phyloP scores from a whole-genome alignment of 2,113 vertebrate genomes.

The Camelus bactrianus region DNA sequence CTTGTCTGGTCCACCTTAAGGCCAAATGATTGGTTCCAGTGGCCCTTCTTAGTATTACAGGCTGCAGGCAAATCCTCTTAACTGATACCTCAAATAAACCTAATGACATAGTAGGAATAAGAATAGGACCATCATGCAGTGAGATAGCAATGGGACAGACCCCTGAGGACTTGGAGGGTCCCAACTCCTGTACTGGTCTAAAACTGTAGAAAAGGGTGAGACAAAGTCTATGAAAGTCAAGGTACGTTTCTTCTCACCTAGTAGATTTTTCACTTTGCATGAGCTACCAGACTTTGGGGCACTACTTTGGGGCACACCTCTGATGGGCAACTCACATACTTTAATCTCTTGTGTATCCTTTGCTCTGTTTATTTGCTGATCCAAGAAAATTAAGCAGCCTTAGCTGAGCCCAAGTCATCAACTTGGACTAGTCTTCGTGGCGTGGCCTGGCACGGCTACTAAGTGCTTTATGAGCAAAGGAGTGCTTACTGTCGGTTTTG shows the following conservation, averaged over 20 bases:
- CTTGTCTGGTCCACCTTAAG: neutral
- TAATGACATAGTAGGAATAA: neutral
- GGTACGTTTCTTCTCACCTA: neutral
- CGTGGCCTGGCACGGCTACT: neutral
- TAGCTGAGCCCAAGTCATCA: neutral
- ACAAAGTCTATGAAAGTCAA: too few relatives aligned
- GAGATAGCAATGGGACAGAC: neutral
- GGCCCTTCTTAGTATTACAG: neutral
- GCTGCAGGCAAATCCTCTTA: neutral
- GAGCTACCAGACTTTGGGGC: neutral
- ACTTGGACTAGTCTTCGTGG: neutral
- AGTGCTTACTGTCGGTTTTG: neutral
- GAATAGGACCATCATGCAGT: neutral
- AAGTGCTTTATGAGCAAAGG: neutral
- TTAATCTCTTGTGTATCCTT: neutral
- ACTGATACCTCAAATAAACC: neutral
- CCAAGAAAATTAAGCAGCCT: neutral
- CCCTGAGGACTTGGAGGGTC: fast-evolving
- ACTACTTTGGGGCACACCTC: neutral
- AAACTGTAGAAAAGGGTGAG: neutral
- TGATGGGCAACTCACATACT: neutral
- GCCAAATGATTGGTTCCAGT: neutral
- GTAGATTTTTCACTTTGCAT: neutral
- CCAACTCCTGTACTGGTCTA: neutral
- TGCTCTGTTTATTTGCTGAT: neutral